Percentiles rank a stretch among this genome's conserved stretches.
phyloP scores from a whole-genome alignment of 2,797 vertebrate species.

The Pteronotus mesoamericanus region DNA sequence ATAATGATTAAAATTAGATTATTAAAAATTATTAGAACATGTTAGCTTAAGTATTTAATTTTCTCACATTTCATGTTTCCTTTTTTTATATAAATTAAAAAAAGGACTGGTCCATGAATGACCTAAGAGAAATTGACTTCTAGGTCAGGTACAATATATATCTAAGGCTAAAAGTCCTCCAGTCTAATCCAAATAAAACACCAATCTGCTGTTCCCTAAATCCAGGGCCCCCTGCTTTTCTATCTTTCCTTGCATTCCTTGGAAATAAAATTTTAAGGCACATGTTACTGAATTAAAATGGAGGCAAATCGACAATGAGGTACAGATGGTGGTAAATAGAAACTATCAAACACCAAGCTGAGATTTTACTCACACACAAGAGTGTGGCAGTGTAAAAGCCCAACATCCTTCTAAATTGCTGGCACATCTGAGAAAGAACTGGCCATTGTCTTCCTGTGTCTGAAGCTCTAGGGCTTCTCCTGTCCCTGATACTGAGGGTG shows the following conservation, averaged over 20 bases:
- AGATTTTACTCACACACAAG: not conserved
- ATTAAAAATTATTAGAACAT: not conserved
- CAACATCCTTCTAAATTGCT: not conserved
- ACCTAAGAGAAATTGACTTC: not conserved
- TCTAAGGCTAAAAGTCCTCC: not conserved
- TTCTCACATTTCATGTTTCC: not conserved
- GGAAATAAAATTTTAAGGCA: not conserved
- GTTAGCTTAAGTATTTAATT: not conserved
- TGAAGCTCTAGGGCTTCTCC: not conserved
- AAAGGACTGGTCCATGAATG: not conserved
- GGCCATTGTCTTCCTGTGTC: not conserved
- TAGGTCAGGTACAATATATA: not conserved
- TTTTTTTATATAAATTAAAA: not conserved
- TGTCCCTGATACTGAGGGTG: too few species aligned
- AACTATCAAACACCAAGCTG: not conserved
- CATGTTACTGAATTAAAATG: not conserved
- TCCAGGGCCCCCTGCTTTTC: not conserved
- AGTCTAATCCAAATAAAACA: not conserved
- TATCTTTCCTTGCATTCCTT: not conserved
- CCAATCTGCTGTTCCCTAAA: not conserved
- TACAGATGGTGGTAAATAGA: not conserved
- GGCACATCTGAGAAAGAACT: not conserved
- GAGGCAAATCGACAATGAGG: not conserved
- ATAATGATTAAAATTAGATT: constrained; percentile 17
- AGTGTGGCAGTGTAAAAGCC: not conserved